phyloP scores from a whole-genome alignment of 2,888 invertebrate genomes.

The Chloromyia formosa region DNA sequence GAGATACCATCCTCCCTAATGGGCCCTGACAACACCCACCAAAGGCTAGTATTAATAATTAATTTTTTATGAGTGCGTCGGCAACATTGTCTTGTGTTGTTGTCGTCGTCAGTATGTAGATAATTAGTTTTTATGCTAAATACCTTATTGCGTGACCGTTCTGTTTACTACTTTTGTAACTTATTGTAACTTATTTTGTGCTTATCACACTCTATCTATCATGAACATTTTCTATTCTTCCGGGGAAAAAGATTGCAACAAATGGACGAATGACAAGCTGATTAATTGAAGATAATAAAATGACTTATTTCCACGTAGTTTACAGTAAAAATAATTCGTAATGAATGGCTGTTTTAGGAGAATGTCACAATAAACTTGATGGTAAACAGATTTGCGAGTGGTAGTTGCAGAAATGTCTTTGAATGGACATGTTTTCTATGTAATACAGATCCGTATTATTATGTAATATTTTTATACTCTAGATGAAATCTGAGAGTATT shows the following conservation, averaged over 20 bases:
- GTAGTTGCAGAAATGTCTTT: no score
- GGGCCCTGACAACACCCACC: not conserved
- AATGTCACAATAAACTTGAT: no score
- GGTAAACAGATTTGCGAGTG: no score
- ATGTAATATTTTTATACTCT: no score
- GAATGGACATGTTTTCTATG: no score
- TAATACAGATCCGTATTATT: no score
- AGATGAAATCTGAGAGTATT: no score
- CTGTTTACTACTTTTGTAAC: not conserved
- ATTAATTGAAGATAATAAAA: conserved; percentile 10
- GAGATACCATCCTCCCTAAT: not conserved
- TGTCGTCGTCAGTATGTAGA: not conserved
- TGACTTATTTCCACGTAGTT: not conserved
- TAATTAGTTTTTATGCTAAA: conserved; percentile 20
- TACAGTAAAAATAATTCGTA: no score
- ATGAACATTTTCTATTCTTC: not conserved
- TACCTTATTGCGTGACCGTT: conserved; percentile 11
- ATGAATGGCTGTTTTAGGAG: no score
- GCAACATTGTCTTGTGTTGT: not conserved
- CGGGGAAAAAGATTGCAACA: not conserved
- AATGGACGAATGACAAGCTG: not conserved
- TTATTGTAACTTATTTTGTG: no score
- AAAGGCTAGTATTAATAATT: conserved; percentile 3
- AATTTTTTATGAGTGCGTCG: not conserved
- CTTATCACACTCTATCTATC: not conserved